Evolutionary conservation across 2,797 vertebrate species (phyloP).

Genomic region (Hydrocynus forskahlii): DNA sequence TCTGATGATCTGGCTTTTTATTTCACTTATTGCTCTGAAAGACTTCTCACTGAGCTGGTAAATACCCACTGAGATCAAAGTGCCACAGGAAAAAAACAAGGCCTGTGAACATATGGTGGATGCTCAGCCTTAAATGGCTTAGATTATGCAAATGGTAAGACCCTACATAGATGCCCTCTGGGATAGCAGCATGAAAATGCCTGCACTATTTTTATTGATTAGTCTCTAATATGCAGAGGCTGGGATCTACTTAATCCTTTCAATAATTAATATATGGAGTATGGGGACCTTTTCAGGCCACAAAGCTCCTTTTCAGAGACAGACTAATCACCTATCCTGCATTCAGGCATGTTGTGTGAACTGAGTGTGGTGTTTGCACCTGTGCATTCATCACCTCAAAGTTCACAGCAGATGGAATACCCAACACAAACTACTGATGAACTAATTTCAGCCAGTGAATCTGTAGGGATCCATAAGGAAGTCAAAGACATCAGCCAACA

Average conservation of each 20-base stretch:
- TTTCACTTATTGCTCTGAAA: conserved; percentile 64
- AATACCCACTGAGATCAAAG: conserved; percentile 55
- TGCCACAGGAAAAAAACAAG: conserved; percentile 11
- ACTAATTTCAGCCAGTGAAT: not conserved
- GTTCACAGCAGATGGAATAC: conserved; percentile 5
- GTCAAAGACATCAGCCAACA: not conserved
- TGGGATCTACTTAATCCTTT: conserved; percentile 17
- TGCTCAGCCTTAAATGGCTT: conserved; percentile 32
- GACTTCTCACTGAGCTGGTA: conserved; percentile 51
- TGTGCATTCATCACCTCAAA: not conserved
- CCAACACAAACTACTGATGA: not conserved
- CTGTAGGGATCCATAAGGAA: not conserved
- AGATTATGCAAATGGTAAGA: conserved; percentile 24
- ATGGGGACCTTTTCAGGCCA: not conserved
- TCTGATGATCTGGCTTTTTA: conserved; percentile 63
- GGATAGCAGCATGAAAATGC: conserved; percentile 15
- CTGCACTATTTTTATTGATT: conserved; percentile 38
- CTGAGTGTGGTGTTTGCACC: not conserved
- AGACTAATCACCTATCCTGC: not conserved
- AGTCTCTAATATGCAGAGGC: conserved; percentile 20
- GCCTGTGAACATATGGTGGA: conserved; percentile 38
- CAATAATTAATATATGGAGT: conserved; percentile 10
- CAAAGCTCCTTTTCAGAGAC: not conserved
- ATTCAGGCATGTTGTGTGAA: not conserved
- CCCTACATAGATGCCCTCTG: conserved; percentile 18